These are phyloP conservation scores for Pseudotriccus pelzelni DNA, from an alignment of 2,797 vertebrate species.

Conservation along the genomic window DNA sequence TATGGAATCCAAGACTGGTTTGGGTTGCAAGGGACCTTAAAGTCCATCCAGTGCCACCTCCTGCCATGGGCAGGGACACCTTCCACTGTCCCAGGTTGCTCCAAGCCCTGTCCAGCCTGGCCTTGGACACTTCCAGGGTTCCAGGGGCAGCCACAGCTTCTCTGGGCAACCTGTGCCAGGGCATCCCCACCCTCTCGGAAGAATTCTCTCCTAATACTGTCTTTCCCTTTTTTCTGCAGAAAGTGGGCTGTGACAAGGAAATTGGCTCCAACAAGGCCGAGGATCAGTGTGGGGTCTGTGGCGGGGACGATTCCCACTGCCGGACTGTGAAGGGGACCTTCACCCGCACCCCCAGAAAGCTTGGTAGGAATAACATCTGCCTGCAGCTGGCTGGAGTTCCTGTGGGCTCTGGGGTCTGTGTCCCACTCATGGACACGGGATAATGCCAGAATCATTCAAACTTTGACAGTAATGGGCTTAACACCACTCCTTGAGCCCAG, in stretches of 20 bases:
- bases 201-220: not conserved
- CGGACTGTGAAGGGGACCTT: slow-evolving; percentile 94
- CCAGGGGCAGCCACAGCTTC: not conserved
- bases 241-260: slow-evolving; percentile 95
- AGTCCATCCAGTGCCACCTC: not conserved
- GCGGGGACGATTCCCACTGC: slow-evolving; percentile 95
- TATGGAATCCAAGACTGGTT: not conserved
- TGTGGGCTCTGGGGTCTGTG: not conserved
- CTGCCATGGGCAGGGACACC: not conserved
- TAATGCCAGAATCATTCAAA: not conserved
- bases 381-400: not conserved
- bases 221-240: slow-evolving; percentile 75
- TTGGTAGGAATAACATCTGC: slow-evolving; percentile 81
- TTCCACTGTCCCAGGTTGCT: not conserved
- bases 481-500: not conserved
- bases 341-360: slow-evolving; percentile 91
- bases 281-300: slow-evolving; percentile 96
- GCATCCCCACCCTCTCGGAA: not conserved
- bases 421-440: fast-evolving
- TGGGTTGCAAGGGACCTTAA: not conserved
- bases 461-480: not conserved
- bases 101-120: not conserved
- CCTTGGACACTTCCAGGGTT: not conserved
- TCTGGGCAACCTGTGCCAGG: not conserved
- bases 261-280: slow-evolving; percentile 93